These are phyloP conservation scores for Sphaerodactylus townsendi DNA, from an alignment of 2,113 vertebrate species.

Conservation along the genomic window DNA sequence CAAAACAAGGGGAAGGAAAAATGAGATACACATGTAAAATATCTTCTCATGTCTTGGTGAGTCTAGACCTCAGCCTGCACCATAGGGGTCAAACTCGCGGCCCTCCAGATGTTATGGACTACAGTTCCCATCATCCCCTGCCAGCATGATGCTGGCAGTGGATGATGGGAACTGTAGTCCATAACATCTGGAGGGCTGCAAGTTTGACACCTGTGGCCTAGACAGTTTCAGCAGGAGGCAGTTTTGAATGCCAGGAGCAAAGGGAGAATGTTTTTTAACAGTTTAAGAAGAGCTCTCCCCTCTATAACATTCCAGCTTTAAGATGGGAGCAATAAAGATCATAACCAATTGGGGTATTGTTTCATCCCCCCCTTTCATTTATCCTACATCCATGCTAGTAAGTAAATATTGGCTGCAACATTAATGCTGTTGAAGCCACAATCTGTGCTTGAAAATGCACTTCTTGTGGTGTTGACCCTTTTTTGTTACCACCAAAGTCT, in stretches of 20 bases:
- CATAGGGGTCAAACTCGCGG: too few relatives aligned
- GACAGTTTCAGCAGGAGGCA: background rate
- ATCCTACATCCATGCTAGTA: background rate
- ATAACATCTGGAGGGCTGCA: too few relatives aligned
- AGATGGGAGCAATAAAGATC: too few relatives aligned
- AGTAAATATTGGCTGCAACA: background rate
- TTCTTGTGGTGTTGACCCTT: background rate
- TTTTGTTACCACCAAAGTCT: background rate
- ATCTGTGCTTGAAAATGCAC: background rate
- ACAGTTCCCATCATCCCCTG: too few relatives aligned
- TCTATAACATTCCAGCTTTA: background rate
- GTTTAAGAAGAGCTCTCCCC: background rate
- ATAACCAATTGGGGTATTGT: background rate
- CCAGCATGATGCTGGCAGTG: too few relatives aligned
- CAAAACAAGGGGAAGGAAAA: background rate
- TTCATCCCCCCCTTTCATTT: background rate
- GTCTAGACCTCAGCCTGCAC: background rate
- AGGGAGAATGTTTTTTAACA: background rate
- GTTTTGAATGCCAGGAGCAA: too few relatives aligned
- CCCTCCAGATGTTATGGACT: too few relatives aligned
- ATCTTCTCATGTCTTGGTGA: background rate
- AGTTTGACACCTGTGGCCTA: too few relatives aligned
- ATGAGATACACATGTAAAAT: background rate
- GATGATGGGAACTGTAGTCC: too few relatives aligned
- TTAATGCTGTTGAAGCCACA: background rate